Percentiles rank a stretch among this genome's conserved stretches.
phyloP scores from a whole-genome alignment of 2,888 invertebrate genomes.

The Sinodicranocentrus sp. region DNA sequence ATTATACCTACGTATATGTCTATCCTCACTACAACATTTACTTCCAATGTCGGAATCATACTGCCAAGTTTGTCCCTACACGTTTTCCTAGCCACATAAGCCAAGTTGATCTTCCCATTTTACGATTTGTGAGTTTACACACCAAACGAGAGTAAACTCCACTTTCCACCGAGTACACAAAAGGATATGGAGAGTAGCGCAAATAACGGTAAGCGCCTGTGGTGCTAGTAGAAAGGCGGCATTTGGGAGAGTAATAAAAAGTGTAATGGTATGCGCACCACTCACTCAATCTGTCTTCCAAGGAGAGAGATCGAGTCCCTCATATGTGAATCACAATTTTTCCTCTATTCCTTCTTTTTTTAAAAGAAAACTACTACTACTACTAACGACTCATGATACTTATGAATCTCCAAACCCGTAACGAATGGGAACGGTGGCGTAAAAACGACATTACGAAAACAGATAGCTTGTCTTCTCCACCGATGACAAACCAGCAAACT shows the following conservation, averaged over 20 bases:
- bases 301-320: constrained; percentile 27
- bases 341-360: neutral
- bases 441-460: constrained; percentile 57
- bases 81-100: neutral
- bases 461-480: constrained; percentile 48
- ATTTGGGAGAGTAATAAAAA: constrained; percentile 67
- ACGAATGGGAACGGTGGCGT: constrained; percentile 33
- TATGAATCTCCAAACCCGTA: constrained; percentile 32
- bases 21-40: too few species aligned
- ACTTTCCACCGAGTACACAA: constrained; percentile 23
- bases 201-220: constrained; percentile 6
- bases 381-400: constrained; percentile 2
- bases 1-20: too few species aligned
- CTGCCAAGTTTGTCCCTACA: neutral
- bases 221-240: constrained; percentile 44
- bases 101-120: constrained; percentile 49
- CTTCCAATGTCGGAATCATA: too few species aligned
- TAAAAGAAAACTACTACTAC: constrained; percentile 25
- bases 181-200: neutral
- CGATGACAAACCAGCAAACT: constrained; percentile 52
- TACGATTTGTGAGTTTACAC: constrained; percentile 64
- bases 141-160: constrained; percentile 27
- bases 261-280: constrained; percentile 68
- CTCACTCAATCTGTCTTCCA: constrained; percentile 55
- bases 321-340: constrained; percentile 17